These are phyloP conservation scores for Leucosticte australis DNA, from an alignment of 2,113 vertebrate species.

Conservation along the genomic window DNA sequence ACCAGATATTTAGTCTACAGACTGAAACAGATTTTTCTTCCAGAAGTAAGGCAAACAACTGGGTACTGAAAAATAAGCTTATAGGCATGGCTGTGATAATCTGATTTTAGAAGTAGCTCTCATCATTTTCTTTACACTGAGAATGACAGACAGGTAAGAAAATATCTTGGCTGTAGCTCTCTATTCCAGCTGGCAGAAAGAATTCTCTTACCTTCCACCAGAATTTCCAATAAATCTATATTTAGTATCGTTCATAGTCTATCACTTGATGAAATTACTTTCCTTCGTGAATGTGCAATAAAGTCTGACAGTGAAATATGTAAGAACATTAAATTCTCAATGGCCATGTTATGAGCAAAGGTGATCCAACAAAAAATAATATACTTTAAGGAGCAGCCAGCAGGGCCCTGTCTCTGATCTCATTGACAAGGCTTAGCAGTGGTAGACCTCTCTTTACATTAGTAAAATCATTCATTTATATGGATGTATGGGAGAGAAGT, in stretches of 20 bases:
- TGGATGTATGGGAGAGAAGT: background rate
- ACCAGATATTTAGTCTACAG: background rate
- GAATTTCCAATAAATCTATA: constrained; percentile 63
- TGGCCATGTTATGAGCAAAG: constrained; percentile 48
- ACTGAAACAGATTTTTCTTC: background rate
- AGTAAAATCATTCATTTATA: constrained; percentile 28
- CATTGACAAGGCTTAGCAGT: constrained; percentile 24
- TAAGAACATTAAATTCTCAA: constrained; percentile 58
- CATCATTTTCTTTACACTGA: constrained; percentile 3
- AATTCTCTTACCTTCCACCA: constrained; percentile 31
- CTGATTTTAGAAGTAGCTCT: constrained; percentile 8
- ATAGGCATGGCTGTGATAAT: background rate
- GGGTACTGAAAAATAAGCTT: background rate
- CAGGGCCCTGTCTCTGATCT: background rate
- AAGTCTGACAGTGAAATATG: constrained; percentile 57
- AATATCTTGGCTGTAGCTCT: constrained; percentile 36
- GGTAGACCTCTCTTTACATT: constrained; percentile 11
- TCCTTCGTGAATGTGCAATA: constrained; percentile 29
- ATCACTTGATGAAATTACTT: constrained; percentile 61
- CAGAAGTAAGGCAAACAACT: background rate
- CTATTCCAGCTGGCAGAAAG: constrained; percentile 21
- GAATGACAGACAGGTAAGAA: constrained; percentile 37
- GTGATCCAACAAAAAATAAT: constrained; percentile 62
- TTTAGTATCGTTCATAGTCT: constrained; percentile 38
- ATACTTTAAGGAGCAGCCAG: constrained; percentile 21